Evolutionary conservation across 2,113 vertebrate genomes (phyloP), one percentile per base, ranked within the genome.

Genomic region (Gymnorhina tibicen): DNA sequence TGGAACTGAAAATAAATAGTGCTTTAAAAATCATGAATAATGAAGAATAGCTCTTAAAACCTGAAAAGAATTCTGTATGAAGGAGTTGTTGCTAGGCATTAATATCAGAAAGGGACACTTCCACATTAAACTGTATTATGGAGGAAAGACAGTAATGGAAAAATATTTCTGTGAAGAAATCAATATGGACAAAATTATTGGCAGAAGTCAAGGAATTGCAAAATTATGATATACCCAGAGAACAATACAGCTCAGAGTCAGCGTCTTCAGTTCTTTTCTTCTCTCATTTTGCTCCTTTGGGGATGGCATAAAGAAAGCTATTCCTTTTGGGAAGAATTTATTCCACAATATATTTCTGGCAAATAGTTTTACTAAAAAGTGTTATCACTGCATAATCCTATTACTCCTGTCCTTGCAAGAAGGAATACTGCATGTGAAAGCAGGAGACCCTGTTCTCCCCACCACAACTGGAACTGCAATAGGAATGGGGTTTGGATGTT

Each of bases 21-120:
- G 19, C 39, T 85, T 95, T 92, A 87, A 80, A 96, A 93, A 93
- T n/a, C 20, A 44, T 69, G 64, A 91, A 85, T 93, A 93, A 87
- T 59, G 63, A 93, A 75, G 28, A 94, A 69, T 28, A 93, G 67
- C 49, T 67, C 46, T 62, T 89, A 82, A 91, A 95, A 83, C 44
- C 58, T 79, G 59, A 35, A 55, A 83, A 70, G 9, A 88, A 86
- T 70, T 85, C 59, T 24, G 20, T 73, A 69, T 47, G 46, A 83
- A 89, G 35, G 15, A 50, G 37, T 55, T 70, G 63, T 90, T 95
- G 70, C 90, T 74, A 77, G 49, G 59, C 42, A 69, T 42, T 87
- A 76, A 42, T 85, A 87, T 35, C 70, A 80, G 37, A 87, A 91
- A 89, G 49, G 27, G 53, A 89, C 22, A 30, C 3, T 62, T 90